A percentile compares a stretch with the other conserved stretches of the same genome.
These are phyloP conservation scores for Trochalopteron elliotii DNA, from an alignment of 2,113 vertebrate species.

Conservation along the genomic window DNA sequence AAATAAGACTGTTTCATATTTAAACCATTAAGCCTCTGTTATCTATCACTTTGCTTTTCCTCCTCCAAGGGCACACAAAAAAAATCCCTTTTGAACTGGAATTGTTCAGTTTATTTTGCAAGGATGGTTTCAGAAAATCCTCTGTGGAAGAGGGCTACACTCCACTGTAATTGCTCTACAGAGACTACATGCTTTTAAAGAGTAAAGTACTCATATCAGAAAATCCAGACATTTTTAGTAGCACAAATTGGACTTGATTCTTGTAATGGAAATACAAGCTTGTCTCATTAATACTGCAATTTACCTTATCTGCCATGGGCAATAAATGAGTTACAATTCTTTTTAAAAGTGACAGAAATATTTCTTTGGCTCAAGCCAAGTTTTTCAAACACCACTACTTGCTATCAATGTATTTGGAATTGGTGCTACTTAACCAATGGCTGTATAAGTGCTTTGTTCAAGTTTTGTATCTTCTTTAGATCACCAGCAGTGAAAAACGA, in stretches of 20 bases:
- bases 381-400: not conserved
- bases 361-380: not conserved
- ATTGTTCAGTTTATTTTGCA: not conserved
- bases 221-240: constrained; percentile 8
- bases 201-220: not conserved
- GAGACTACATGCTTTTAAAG: not conserved
- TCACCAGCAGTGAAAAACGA: not conserved
- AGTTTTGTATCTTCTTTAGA: not conserved
- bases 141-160: not conserved
- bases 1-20: not conserved
- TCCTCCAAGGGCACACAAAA: not conserved
- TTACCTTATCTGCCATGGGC: not conserved
- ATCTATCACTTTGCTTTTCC: not conserved
- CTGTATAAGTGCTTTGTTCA: not conserved
- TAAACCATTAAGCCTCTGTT: not conserved
- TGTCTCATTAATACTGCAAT: constrained; percentile 6
- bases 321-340: not conserved
- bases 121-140: not conserved
- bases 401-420: not conserved
- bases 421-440: not conserved
- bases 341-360: not conserved
- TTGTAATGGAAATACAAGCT: constrained; percentile 10
- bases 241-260: not conserved
- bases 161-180: not conserved
- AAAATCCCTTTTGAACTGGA: not conserved